Conservation (phyloP, 2,888 invertebrate genomes). For the Tenthredo amoena region DNA sequence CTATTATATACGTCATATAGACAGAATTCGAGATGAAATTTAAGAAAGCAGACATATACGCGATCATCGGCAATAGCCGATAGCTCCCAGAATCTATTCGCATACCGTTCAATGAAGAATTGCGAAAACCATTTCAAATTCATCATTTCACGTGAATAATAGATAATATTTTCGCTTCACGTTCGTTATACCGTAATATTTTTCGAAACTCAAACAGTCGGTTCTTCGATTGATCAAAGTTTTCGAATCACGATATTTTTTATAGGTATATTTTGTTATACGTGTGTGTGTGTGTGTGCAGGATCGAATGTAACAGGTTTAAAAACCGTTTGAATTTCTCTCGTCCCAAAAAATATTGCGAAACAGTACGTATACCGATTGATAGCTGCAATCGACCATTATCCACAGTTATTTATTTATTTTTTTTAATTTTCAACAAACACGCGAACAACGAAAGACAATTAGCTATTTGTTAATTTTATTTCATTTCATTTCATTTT, state of each 20-base stretch:
- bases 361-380: background rate
- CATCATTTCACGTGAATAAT: background rate
- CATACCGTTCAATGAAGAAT: too few species aligned
- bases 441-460: background rate
- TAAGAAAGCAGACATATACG: too few species aligned
- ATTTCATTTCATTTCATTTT: background rate
- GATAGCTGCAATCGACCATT: background rate
- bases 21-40: background rate
- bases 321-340: background rate
- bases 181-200: background rate
- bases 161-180: background rate
- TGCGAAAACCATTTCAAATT: background rate
- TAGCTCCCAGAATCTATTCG: too few species aligned
- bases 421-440: background rate
- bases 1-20: background rate
- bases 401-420: background rate
- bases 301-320: background rate
- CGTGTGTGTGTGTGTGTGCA: background rate
- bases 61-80: too few species aligned
- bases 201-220: background rate
- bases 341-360: background rate
- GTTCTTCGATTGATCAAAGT: background rate
- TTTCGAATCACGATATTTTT: background rate
- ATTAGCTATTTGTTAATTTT: background rate
- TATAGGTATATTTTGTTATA: background rate